A percentile compares a stretch with the other conserved stretches of the same genome.
These are phyloP conservation scores for Agrotis ipsilon DNA, from an alignment of 2,888 invertebrate species.

Conservation along the genomic window DNA sequence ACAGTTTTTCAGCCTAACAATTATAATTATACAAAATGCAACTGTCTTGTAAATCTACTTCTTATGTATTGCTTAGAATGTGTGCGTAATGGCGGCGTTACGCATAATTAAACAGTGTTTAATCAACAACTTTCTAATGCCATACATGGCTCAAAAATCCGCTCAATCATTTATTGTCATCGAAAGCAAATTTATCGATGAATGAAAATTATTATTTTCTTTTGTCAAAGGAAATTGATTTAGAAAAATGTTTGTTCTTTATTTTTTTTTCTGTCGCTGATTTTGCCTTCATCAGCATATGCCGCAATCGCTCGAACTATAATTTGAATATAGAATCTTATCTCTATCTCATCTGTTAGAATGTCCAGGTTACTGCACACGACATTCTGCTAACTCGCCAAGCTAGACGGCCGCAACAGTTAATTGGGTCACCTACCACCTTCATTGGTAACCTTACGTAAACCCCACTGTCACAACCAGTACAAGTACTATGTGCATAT, in stretches of 20 bases:
- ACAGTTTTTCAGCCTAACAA: background rate
- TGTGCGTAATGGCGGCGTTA: slow-evolving; percentile 69
- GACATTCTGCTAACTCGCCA: slow-evolving; percentile 25
- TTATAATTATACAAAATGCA: slow-evolving; percentile 16
- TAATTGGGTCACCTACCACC: slow-evolving; percentile 83
- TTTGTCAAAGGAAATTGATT: background rate
- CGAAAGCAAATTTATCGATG: slow-evolving; percentile 29
- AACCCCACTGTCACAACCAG: slow-evolving; percentile 85
- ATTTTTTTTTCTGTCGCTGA: background rate
- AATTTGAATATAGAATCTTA: background rate
- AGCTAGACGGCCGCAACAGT: slow-evolving; percentile 66
- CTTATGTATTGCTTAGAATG: slow-evolving; percentile 52
- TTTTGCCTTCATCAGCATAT: background rate
- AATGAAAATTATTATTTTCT: background rate
- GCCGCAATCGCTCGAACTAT: too few relatives aligned
- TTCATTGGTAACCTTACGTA: slow-evolving; percentile 83
- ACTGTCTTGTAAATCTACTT: slow-evolving; percentile 46
- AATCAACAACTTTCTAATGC: slow-evolving; percentile 77
- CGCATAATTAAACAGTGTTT: slow-evolving; percentile 72
- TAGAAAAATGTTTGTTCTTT: background rate
- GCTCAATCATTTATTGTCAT: slow-evolving; percentile 54
- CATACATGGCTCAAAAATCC: slow-evolving; percentile 66
- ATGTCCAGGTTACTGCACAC: slow-evolving; percentile 8
- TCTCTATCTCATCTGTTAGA: slow-evolving; percentile 14
- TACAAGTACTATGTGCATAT: slow-evolving; percentile 69